These are phyloP conservation scores for Coregonus clupeaformis DNA, from an alignment of 2,113 vertebrate genomes.

Conservation along the genomic window DNA sequence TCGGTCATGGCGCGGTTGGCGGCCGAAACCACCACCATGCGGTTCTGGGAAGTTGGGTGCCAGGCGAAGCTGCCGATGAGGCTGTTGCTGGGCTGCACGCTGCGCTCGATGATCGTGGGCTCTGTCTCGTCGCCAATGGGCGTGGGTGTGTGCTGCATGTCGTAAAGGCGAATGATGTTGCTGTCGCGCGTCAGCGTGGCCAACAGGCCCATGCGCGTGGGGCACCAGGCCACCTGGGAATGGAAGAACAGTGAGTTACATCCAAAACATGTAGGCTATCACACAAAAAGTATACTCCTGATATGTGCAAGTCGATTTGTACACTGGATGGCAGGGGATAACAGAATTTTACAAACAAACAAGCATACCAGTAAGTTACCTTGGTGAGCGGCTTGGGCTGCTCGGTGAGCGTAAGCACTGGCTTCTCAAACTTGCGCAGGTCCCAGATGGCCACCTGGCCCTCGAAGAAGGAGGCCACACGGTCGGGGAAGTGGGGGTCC, in stretches of 20 bases:
- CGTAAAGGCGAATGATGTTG: conserved; percentile 93
- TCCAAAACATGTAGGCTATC: too few species aligned
- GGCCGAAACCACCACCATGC: conserved; percentile 96
- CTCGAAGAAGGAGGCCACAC: conserved; percentile 96
- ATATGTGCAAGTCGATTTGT: too few species aligned
- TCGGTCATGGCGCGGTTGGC: conserved; percentile 93
- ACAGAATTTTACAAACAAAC: neutral
- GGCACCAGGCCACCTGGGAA: conserved; percentile 89
- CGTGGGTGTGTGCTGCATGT: conserved; percentile 97
- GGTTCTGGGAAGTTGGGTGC: conserved; percentile 96
- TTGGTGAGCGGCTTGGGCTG: conserved; percentile 95
- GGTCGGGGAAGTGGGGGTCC: conserved; percentile 92
- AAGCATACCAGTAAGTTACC: conserved; percentile 36
- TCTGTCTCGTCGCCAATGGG: conserved; percentile 97
- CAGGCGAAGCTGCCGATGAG: conserved; percentile 95
- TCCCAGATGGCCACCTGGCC: conserved; percentile 99
- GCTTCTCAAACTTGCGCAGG: conserved; percentile 96
- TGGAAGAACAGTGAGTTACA: too few species aligned
- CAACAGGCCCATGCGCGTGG: conserved; percentile 90
- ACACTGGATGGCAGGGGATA: too few species aligned
- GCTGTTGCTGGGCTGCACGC: conserved; percentile 91
- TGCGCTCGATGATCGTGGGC: conserved; percentile 96
- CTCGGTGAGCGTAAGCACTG: conserved; percentile 92
- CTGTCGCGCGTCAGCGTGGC: conserved; percentile 95
- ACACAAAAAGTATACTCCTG: too few species aligned